Conservation (phyloP, 92 coral and sea anemone species). For the Plumapathes pennacea region DNA sequence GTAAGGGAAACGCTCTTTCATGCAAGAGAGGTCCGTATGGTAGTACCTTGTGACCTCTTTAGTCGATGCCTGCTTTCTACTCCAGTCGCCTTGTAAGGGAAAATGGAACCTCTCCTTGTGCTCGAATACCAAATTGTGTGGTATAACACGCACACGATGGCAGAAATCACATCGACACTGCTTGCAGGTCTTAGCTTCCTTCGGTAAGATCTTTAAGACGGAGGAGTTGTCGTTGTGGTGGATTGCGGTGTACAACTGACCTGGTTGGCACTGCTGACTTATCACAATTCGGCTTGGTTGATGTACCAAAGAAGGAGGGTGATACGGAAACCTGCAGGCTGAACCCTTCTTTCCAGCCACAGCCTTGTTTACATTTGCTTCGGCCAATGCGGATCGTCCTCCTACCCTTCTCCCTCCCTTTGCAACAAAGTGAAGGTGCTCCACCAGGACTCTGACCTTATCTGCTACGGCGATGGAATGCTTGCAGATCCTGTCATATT, state of each 20-base stretch:
- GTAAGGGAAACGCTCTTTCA: slow-evolving; percentile 60
- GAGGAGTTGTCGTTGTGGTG: slow-evolving; percentile 35
- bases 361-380: slow-evolving; percentile 39
- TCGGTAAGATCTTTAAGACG: slow-evolving; percentile 35
- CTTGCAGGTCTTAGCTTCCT: slow-evolving; percentile 30
- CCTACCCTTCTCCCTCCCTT: slow-evolving; percentile 35
- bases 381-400: slow-evolving; percentile 48
- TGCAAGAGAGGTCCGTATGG: slow-evolving; percentile 42
- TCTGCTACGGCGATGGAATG: slow-evolving; percentile 62
- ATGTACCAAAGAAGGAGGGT: slow-evolving; percentile 53
- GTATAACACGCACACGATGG: slow-evolving; percentile 33
- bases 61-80: slow-evolving; percentile 26
- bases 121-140: slow-evolving; percentile 36
- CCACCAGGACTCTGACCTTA: slow-evolving; percentile 58
- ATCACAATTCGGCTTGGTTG: slow-evolving; percentile 17
- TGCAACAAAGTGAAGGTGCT: slow-evolving; percentile 42
- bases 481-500: slow-evolving; percentile 56
- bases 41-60: slow-evolving; percentile 49
- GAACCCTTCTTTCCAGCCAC: slow-evolving; percentile 55
- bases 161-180: slow-evolving; percentile 47
- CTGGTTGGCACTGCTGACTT: slow-evolving; percentile 32
- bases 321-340: slow-evolving; percentile 35
- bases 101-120: slow-evolving; percentile 41
- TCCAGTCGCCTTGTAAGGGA: slow-evolving; percentile 50
- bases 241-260: slow-evolving; percentile 25